These are phyloP conservation scores for Ophioninae sp. DNA, from an alignment of 2,888 invertebrate species.

Conservation along the genomic window DNA sequence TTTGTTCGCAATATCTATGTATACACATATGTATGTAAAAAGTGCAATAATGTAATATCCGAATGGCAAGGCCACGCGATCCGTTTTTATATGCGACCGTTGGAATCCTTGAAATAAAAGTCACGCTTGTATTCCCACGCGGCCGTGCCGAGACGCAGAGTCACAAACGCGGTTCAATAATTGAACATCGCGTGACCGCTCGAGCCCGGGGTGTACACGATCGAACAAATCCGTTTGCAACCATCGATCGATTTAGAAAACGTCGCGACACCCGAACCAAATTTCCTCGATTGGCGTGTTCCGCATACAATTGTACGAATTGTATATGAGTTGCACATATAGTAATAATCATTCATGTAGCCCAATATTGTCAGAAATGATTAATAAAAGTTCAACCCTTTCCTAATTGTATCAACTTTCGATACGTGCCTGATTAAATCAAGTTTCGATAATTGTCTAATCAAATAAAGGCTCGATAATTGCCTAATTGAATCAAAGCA, in stretches of 20 bases:
- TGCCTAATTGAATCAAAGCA: no score
- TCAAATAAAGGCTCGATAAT: no score
- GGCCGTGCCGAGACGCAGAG: constrained; percentile 10
- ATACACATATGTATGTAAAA: neutral
- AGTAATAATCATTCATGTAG: no score
- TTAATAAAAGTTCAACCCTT: no score
- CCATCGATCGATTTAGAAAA: constrained; percentile 40
- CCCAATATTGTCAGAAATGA: no score
- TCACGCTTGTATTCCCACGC: constrained; percentile 52
- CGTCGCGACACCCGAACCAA: constrained; percentile 2
- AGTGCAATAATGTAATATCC: constrained; percentile 10
- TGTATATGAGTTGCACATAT: no score
- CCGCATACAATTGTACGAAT: neutral
- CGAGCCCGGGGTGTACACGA: constrained; percentile 16
- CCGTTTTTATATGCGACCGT: constrained; percentile 24
- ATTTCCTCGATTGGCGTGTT: constrained; percentile 4
- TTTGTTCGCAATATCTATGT: neutral
- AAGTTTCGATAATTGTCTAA: no score
- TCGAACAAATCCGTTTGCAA: constrained; percentile 44
- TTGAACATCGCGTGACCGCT: constrained; percentile 52
- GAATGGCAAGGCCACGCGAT: constrained; percentile 41
- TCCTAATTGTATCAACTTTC: no score
- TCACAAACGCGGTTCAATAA: constrained; percentile 49
- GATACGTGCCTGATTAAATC: no score
- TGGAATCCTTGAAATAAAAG: constrained; percentile 55